Percentiles rank a stretch among this genome's conserved stretches.
These are phyloP conservation scores for Calyptommatus sinebrachiatus DNA, from an alignment of 2,113 vertebrate genomes.

Conservation along the genomic window DNA sequence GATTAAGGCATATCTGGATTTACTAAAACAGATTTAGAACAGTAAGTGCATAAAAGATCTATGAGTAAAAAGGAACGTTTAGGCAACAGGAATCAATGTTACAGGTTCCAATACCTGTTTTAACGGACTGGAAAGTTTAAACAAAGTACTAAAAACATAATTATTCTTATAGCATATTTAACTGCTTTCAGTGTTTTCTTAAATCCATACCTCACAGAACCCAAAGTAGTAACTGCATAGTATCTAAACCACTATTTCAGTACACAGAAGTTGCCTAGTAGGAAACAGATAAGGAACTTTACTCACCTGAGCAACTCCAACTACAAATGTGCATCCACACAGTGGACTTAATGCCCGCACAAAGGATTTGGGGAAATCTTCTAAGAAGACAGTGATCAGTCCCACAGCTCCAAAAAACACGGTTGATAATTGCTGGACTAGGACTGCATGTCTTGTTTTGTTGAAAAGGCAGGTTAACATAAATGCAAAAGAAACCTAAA, in stretches of 20 bases:
- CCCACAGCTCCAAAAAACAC: slow-evolving; percentile 89
- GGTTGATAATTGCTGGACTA: slow-evolving; percentile 88
- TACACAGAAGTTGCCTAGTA: background rate
- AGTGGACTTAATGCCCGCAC: slow-evolving; percentile 92
- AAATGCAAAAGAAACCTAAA: slow-evolving; percentile 94
- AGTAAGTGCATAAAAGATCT: no score
- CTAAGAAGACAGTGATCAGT: slow-evolving; percentile 86
- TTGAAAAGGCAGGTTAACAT: slow-evolving; percentile 94
- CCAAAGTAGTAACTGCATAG: no score
- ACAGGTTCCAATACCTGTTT: no score
- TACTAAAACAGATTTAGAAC: no score
- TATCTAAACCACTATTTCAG: background rate
- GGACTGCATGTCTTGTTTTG: slow-evolving; percentile 92
- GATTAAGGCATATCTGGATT: no score
- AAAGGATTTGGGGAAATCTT: slow-evolving; percentile 86
- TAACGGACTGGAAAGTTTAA: background rate
- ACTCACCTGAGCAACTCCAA: slow-evolving; percentile 89
- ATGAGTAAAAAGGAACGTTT: background rate
- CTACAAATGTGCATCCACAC: slow-evolving; percentile 91
- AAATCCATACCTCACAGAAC: no score
- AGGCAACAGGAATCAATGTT: background rate
- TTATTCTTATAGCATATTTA: background rate
- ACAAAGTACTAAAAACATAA: background rate
- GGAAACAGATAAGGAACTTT: background rate
- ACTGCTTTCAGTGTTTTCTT: background rate